Percentiles rank a stretch among this genome's conserved stretches.
These are phyloP conservation scores for Rhabdornis inornatus DNA, from an alignment of 2,113 vertebrate genomes.

Conservation along the genomic window DNA sequence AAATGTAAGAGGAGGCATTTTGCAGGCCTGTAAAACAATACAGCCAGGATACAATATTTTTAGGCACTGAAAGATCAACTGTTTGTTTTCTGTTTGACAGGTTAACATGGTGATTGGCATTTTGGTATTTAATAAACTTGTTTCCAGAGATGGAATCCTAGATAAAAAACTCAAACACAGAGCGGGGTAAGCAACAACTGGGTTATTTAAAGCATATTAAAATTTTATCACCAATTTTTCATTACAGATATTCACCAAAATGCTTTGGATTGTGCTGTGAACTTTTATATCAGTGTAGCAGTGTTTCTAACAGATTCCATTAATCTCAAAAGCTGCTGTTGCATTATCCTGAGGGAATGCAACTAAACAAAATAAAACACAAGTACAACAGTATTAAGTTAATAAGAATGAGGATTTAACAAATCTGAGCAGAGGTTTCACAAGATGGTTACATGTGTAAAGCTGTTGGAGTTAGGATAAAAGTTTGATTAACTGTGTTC, in stretches of 20 bases:
- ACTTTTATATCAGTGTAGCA: conserved; percentile 3
- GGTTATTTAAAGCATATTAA: conserved; percentile 46
- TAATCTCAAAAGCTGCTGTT: conserved; percentile 12
- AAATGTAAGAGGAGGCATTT: background rate
- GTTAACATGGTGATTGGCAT: conserved; percentile 99
- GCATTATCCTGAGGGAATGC: conserved; percentile 6
- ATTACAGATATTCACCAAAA: conserved; percentile 6
- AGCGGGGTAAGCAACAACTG: conserved; percentile 88
- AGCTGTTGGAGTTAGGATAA: background rate
- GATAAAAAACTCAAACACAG: conserved; percentile 99
- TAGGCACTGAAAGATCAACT: conserved; percentile 44
- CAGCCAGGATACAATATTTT: background rate
- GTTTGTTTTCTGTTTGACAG: conserved; percentile 79
- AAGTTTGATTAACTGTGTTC: background rate
- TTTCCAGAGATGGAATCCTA: conserved; percentile 99
- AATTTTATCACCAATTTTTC: background rate
- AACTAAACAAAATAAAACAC: conserved; percentile 35
- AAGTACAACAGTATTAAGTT: conserved; percentile 53
- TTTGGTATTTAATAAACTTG: conserved; percentile 99
- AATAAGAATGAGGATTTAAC: background rate
- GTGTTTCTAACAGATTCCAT: conserved; percentile 30
- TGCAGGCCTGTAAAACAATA: background rate
- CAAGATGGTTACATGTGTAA: background rate
- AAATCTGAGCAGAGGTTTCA: background rate
- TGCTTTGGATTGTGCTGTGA: conserved; percentile 29